phyloP scores from a whole-genome alignment of 1,140 invertebrate genomes.

The fruit fly (Drosophila melanogaster) region Release_6_plus_ISO1_MT NT_033779.5:6928501-6929000 shows the following conservation, averaged over 20 bases:
- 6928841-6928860: conserved; percentile 33
- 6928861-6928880: conserved; percentile 27
- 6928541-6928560: conserved; percentile 63
- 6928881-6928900: conserved; percentile 11
- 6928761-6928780: conserved; percentile 17
- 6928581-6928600: conserved; percentile 76
- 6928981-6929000: conserved; percentile 32
- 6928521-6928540: conserved; percentile 75
- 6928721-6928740: conserved; percentile 53
- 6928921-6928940: conserved; percentile 59
- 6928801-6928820: conserved; percentile 54
- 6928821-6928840: conserved; percentile 23
- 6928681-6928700: conserved; percentile 67
- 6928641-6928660: conserved; percentile 82
- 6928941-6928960: conserved; percentile 74
- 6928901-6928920: conserved; percentile 39
- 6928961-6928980: conserved; percentile 51
- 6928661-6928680: conserved; percentile 81
- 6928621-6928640: conserved; percentile 80
- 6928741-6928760: conserved; percentile 36
- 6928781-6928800: conserved; percentile 18
- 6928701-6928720: conserved; percentile 29
- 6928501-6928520: conserved; percentile 68
- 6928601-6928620: conserved; percentile 76
- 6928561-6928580: conserved; percentile 48